Conservation (phyloP, 1,140 invertebrate genomes). For the Maniola jurtina region DNA sequence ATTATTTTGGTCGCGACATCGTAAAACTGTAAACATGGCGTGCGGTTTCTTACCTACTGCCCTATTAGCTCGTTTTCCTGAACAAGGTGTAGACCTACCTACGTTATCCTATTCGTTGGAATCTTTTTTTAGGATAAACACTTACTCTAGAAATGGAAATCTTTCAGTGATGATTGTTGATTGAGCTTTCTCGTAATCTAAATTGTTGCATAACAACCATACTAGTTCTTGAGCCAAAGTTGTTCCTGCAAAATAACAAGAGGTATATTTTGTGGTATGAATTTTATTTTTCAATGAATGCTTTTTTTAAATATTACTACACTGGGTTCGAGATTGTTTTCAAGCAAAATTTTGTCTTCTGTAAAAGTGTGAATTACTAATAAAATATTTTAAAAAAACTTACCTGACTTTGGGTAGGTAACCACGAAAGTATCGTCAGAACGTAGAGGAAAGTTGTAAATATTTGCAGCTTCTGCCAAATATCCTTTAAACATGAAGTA, state of each 20-base stretch:
- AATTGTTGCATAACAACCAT: constrained; percentile 85
- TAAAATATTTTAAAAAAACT: not conserved
- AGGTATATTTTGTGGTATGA: no score
- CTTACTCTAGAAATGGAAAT: constrained; percentile 87
- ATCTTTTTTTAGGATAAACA: constrained; percentile 22
- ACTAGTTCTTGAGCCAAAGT: constrained; percentile 91
- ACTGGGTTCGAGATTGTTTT: not conserved
- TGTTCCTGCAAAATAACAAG: constrained; percentile 80
- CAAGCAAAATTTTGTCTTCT: not conserved
- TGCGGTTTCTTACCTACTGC: no score
- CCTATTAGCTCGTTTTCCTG: no score
- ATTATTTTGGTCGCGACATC: no score
- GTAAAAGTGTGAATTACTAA: no score
- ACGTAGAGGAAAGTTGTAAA: constrained; percentile 83
- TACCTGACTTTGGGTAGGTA: constrained; percentile 42
- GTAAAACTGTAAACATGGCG: no score
- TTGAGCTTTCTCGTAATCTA: constrained; percentile 82
- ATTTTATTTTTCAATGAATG: no score
- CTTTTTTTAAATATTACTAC: no score
- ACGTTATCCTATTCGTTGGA: no score
- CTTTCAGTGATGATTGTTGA: constrained; percentile 76
- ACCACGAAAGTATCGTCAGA: constrained; percentile 81
- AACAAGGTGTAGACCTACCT: no score
- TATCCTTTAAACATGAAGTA: constrained; percentile 83
- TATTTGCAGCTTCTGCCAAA: constrained; percentile 79